These are phyloP conservation scores for Drosophila maculinotata DNA, from an alignment of 2,888 invertebrate genomes.

Conservation along the genomic window DNA sequence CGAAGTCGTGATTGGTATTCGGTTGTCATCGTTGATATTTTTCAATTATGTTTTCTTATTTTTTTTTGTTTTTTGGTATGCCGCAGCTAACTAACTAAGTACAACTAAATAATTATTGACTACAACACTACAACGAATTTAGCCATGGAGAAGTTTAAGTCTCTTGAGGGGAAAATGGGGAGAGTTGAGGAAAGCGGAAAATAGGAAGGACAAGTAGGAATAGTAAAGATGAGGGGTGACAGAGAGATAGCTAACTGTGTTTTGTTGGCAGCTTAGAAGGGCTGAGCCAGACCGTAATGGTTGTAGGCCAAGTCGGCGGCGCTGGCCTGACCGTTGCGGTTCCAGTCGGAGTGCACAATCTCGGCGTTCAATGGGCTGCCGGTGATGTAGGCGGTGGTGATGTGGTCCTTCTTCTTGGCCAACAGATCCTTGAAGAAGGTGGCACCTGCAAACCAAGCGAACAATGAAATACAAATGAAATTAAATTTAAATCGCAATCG, in stretches of 20 bases:
- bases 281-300: constrained; percentile 85
- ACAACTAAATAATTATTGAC: constrained; percentile 79
- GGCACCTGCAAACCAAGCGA: constrained; percentile 72
- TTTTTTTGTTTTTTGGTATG: constrained; percentile 75
- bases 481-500: neutral
- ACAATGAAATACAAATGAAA: too few species aligned
- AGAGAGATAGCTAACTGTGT: constrained; percentile 5
- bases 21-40: constrained; percentile 28
- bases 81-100: constrained; percentile 82
- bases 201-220: constrained; percentile 5
- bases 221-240: constrained; percentile 25
- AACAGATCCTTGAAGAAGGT: constrained; percentile 85
- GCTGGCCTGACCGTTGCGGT: constrained; percentile 84
- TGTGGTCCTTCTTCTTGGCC: constrained; percentile 85
- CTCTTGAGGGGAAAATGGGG: constrained; percentile 36
- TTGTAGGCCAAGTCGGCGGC: constrained; percentile 85
- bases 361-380: constrained; percentile 85
- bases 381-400: constrained; percentile 85
- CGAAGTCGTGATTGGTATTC: constrained; percentile 55
- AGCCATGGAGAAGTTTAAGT: constrained; percentile 67
- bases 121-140: constrained; percentile 75
- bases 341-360: constrained; percentile 85
- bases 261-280: constrained; percentile 70
- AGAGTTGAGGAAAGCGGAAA: constrained; percentile 22
- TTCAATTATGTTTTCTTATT: constrained; percentile 24